Conservation (phyloP, 2,113 vertebrate species). For the Cephalophus harveyi region DNA sequence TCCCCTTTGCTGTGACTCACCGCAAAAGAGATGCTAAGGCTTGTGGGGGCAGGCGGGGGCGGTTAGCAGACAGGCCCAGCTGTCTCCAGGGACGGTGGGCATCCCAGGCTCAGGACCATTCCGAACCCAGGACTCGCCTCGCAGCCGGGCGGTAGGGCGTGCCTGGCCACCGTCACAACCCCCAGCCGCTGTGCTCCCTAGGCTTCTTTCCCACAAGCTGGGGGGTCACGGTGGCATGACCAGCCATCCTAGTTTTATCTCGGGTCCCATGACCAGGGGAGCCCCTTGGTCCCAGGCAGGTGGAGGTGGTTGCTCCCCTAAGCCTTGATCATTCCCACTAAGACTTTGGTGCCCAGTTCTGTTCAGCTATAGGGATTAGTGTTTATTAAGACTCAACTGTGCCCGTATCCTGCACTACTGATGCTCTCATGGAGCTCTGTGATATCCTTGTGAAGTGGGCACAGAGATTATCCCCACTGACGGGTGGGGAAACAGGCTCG, state of each 20-base stretch:
- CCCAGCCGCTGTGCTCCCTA: not conserved
- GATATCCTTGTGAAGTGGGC: not conserved
- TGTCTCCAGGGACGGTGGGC: accelerated
- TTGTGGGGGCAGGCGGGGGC: not conserved
- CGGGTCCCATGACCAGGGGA: not conserved
- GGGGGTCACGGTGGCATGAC: accelerated
- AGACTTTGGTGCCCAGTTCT: not conserved
- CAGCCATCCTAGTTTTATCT: not conserved
- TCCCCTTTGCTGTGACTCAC: not conserved
- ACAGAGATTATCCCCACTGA: accelerated
- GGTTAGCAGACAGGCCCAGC: not conserved
- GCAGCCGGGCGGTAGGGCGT: not conserved
- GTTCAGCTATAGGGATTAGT: accelerated
- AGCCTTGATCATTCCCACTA: not conserved
- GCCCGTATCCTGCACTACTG: not conserved
- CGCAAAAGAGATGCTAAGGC: not conserved
- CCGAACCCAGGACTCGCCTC: not conserved
- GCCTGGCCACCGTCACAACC: not conserved
- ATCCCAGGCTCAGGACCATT: not conserved
- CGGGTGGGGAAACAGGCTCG: not conserved
- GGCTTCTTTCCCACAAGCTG: not conserved
- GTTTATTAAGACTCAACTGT: not conserved
- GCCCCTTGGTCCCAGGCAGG: not conserved
- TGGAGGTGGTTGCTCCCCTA: not conserved
- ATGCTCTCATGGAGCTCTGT: not conserved